Conservation (phyloP, 2,797 vertebrate genomes). For the Novumbra hubbsi region DNA sequence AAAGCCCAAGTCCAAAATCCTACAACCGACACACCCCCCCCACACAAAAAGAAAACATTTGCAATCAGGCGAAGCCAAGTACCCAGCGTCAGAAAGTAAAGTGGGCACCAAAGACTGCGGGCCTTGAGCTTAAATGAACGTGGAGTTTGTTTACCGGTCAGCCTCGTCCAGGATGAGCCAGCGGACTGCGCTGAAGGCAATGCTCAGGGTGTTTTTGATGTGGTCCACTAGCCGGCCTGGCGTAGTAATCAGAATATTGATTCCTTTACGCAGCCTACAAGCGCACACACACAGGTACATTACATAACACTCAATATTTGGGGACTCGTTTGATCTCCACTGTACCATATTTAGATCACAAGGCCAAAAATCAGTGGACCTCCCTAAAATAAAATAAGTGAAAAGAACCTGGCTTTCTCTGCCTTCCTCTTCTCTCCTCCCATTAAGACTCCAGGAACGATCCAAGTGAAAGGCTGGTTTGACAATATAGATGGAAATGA, state of each 20-base stretch:
- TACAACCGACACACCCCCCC: conserved; percentile 46
- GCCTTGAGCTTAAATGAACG: background rate
- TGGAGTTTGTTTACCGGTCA: conserved; percentile 77
- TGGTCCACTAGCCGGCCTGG: conserved; percentile 95
- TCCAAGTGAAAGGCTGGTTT: conserved; percentile 83
- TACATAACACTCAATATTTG: too few species aligned
- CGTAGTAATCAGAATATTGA: conserved; percentile 92
- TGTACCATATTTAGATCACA: too few species aligned
- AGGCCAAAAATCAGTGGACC: too few species aligned
- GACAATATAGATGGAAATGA: conserved; percentile 1
- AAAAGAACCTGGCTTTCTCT: conserved; percentile 91
- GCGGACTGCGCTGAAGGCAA: conserved; percentile 79
- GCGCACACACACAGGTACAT: conserved; percentile 8
- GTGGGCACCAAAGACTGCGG: background rate
- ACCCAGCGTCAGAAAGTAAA: background rate
- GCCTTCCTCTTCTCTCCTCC: conserved; percentile 96
- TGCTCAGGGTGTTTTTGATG: conserved; percentile 86
- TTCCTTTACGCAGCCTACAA: conserved; percentile 89
- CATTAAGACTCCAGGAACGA: conserved; percentile 94
- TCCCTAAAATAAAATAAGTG: too few species aligned
- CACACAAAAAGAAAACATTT: conserved; percentile 3
- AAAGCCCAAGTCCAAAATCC: conserved; percentile 92
- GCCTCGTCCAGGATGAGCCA: conserved; percentile 96
- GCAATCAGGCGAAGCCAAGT: conserved; percentile 1
- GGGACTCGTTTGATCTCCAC: too few species aligned